Evolutionary conservation across 1,140 invertebrate genomes (phyloP), one percentile per base, ranked within the genome.

Genomic region (Orchesella cincta): DNA sequence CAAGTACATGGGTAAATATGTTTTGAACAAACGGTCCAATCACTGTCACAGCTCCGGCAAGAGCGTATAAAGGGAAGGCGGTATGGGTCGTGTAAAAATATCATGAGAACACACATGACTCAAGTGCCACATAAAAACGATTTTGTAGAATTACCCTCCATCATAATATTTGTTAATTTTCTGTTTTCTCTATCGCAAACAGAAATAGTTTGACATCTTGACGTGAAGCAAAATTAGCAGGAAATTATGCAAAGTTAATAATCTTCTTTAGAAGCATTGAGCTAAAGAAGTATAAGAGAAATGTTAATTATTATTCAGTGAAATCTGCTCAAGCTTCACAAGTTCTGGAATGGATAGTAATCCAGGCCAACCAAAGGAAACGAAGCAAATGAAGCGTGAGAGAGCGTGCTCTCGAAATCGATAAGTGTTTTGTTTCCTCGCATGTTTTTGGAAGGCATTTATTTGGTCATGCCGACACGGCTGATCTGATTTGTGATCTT

Each of bases 401-500:
- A 46, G 5, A 18, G 5, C 39, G 18, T 46, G 39, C 18, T 46
- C 39, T 18, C 5, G 39, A 46, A 46, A 5, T 18, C 5, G 5
- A 18, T 5, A 46, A 8, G 5, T 46, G 39, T 46, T 18, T 8
- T 46, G 39, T 46, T 18, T 46, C 18, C 18, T 8, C 39, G 39
- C 18, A 18, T 46, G 5, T 46, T 46, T 46, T 46, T 46, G 18
- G 39, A 46, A 46, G 39, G 5, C 18, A 46, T 46, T 5, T 3
- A 12, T 57, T 5, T 57, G 52, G 52, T 57, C 52, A 57, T 5
- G 23, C 23, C 14, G 23, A 26, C 52, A 57, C 5, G 52, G 8
- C 23, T 57, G 52, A 57, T 57, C 52, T 57, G 52, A 57, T 57
- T 57, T 57, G 14, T 57, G 52, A 57, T 57, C 52, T 57, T n/a